Base-by-base conservation (phyloP, 2,797 vertebrate species). In the Bufotes viridis region DNA sequence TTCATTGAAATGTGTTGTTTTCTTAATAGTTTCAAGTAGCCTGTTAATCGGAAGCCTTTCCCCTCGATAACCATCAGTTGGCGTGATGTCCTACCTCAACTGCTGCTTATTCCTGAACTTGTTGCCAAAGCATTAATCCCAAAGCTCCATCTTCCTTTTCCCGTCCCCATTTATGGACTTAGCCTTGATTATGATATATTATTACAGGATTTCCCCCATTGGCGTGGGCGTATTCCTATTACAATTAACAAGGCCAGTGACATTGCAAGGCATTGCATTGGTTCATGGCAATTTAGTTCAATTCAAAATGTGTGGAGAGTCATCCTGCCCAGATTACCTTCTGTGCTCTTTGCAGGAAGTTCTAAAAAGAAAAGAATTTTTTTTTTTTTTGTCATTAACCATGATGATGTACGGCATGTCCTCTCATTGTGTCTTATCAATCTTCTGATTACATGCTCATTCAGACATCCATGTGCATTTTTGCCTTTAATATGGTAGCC, bases 31-130 rank as follows among this genome's bases (percentile, higher is more conserved):
- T 86, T 70, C 12, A 82, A 89, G 84, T 86, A 89, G 72, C 29
- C 49, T 86, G 88, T 89, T 89, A 86, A 89, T 89, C 84, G 84
- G 88, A 89, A 89, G 63, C 84, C 84, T 85, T 85, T 63, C 60
- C 87, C 72, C 82, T 70, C 20, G 88, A 86, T 82, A 82, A 70
- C 70, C 79, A 89, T 89, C 84, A 89, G 79, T 34, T 78, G 72
- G 84, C 84, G 51, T 86, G 26, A 78, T 86, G 67, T 86, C 7
- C 63, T 85, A 76, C 84, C 34, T 67, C 51, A 70, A 78, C 61
- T 67, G 51, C 79, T 78, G 29, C 60, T 78, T 82, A 85, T 86
- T 82, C 84, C 88, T 83, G 81, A 87, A 76, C 42, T 76, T 72
- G 20, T 60, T 89, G 88, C 88, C 88, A 89, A 82, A 82, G 60